Conservation (phyloP, 1,140 invertebrate species). For the Hormaphis cornu region DNA sequence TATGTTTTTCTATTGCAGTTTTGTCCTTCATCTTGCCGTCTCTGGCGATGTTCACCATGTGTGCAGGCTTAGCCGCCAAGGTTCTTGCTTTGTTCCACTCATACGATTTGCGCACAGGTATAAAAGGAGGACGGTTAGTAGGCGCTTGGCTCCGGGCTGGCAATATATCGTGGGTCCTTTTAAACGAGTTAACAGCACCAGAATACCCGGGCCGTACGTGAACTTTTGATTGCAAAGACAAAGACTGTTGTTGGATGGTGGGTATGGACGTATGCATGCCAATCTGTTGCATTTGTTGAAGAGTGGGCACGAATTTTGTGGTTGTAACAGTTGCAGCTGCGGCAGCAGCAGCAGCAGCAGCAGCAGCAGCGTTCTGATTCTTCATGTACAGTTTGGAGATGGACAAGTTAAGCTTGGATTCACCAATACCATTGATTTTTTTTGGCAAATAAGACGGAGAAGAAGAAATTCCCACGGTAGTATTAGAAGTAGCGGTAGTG, state of each 20-base stretch:
- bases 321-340: no score
- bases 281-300: slow-evolving; percentile 18
- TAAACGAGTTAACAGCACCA: not conserved
- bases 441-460: not conserved
- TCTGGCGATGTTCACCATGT: not conserved
- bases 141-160: not conserved
- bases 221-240: not conserved
- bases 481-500: not conserved
- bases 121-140: slow-evolving; percentile 5
- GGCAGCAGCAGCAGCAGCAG: not conserved
- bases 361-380: not conserved
- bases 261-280: slow-evolving; percentile 26
- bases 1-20: not conserved
- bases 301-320: slow-evolving; percentile 12
- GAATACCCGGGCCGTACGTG: not conserved
- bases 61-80: not conserved
- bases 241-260: not conserved
- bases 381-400: slow-evolving; percentile 14
- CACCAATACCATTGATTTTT: not conserved
- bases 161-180: not conserved
- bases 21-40: not conserved
- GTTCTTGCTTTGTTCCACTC: slow-evolving; percentile 24
- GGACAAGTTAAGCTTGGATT: slow-evolving; percentile 15
- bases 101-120: slow-evolving; percentile 15
- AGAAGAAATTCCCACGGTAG: not conserved